Percentiles rank a stretch among this genome's conserved stretches.
Conservation (phyloP, 2,888 invertebrate species). For the Heliconius cydno region DNA sequence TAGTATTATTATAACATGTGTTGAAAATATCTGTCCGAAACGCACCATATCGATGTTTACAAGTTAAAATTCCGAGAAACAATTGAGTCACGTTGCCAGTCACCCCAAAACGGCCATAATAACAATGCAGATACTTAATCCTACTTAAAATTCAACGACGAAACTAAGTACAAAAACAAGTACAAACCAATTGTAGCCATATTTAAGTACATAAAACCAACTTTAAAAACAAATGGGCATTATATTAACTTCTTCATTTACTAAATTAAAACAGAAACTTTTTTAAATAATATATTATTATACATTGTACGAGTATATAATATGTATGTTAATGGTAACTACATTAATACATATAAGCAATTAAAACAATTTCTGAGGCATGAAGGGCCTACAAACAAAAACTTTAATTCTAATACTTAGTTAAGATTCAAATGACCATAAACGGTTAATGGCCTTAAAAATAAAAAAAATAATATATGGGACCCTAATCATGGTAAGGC, state of each 20-base stretch:
- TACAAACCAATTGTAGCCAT: slow-evolving; percentile 5
- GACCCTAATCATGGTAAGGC: slow-evolving; percentile 45
- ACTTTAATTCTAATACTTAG: background rate
- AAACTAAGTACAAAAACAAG: slow-evolving; percentile 32
- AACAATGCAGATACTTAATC: slow-evolving; percentile 46
- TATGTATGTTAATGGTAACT: background rate
- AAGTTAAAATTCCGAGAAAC: slow-evolving; percentile 41
- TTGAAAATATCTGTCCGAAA: slow-evolving; percentile 30
- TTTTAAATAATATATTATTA: background rate
- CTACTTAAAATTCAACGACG: slow-evolving; percentile 46
- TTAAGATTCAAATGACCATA: slow-evolving; percentile 31
- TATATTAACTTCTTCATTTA: background rate
- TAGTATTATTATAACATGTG: slow-evolving; percentile 9
- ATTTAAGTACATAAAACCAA: background rate
- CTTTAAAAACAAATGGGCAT: background rate
- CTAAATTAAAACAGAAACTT: background rate
- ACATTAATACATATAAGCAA: background rate
- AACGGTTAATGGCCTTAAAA: slow-evolving; percentile 38
- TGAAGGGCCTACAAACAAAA: background rate
- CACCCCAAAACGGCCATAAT: slow-evolving; percentile 42
- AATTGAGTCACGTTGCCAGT: slow-evolving; percentile 40
- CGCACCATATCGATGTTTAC: slow-evolving; percentile 24
- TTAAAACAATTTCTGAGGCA: background rate
- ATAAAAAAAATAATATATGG: slow-evolving; percentile 39
- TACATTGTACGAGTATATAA: no score